Evolutionary conservation across 2,797 vertebrate species (phyloP), one percentile per base, ranked within the genome.

Genomic region (Enteromius thamalakanensis): DNA sequence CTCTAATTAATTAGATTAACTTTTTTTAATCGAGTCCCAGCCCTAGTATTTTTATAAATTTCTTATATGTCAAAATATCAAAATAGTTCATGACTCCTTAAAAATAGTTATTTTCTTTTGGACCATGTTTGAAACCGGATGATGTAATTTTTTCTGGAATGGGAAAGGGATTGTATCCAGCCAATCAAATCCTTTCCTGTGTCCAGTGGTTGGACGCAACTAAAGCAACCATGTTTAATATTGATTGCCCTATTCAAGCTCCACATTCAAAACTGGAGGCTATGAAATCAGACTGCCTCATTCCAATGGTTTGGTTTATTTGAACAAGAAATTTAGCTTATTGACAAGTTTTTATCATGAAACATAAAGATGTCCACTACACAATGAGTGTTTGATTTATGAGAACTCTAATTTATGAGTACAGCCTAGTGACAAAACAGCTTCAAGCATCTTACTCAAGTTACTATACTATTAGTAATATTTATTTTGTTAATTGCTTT

Each of bases 201-300:
- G n/a, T 23, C 2, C 4, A 74, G 26, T 32, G 70, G 42, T 34
- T 32, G 70, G 47, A 51, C 0, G 4, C 15, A 34, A 8, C 3
- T 40, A 21, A 40, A 77, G 55, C 55, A 45, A 45, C 62, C 55
- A 29, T 19, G 51, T 10, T 34, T 58, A 40, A 26, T 45, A 62
- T 29, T 62, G 75, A 77, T 62, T 77, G 75, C 53, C 45, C 37
- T 60, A 62, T 77, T 77, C 23, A 77, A 45, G 55, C 14, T 29
- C 10, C 37, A 62, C 55, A 37, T 37, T 75, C 14, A 62, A 76
- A 58, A 26, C 53, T 45, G 4, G n/a, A 45, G n/a, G 34, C 23
- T 72, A 32, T 75, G 10, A 76, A 23, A 60, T 60, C 37, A 60
- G 53, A 40, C 14, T 23, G 29, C 14, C 17, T 34, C 42, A 65